Evolutionary conservation across 2,113 vertebrate genomes (phyloP).

Genomic region (Phaethornis superciliosus): DNA sequence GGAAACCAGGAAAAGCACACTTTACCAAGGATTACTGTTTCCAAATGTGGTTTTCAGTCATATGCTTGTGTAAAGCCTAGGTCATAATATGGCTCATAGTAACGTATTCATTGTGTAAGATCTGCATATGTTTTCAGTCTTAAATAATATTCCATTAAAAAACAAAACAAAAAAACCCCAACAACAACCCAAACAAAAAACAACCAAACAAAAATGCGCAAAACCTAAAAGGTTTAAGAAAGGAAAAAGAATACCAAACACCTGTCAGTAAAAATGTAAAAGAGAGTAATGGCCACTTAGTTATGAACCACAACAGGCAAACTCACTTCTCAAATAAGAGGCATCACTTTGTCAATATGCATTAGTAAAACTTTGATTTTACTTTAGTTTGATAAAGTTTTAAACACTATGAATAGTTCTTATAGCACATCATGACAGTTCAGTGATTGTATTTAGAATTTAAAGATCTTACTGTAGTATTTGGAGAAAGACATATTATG

Average conservation of each 20-base stretch:
- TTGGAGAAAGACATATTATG: neutral
- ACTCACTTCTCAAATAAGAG: neutral
- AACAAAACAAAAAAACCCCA: no score
- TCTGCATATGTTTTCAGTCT: neutral
- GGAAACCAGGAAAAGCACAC: neutral
- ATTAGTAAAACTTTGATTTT: neutral
- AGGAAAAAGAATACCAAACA: neutral
- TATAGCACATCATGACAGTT: neutral
- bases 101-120: neutral
- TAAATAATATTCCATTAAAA: neutral
- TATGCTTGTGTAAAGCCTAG: neutral
- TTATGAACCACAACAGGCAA: neutral
- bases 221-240: neutral
- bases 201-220: neutral
- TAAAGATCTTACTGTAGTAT: slow-evolving; percentile 20
- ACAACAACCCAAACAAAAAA: neutral
- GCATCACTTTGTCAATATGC: neutral
- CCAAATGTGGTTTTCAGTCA: neutral
- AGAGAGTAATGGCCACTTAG: neutral
- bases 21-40: neutral
- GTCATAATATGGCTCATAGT: neutral
- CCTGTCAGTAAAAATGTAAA: neutral
- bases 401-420: neutral
- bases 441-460: neutral
- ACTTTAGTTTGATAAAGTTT: neutral